Conservation (phyloP, 2,113 vertebrate species). For the Engraulis encrasicolus region DNA sequence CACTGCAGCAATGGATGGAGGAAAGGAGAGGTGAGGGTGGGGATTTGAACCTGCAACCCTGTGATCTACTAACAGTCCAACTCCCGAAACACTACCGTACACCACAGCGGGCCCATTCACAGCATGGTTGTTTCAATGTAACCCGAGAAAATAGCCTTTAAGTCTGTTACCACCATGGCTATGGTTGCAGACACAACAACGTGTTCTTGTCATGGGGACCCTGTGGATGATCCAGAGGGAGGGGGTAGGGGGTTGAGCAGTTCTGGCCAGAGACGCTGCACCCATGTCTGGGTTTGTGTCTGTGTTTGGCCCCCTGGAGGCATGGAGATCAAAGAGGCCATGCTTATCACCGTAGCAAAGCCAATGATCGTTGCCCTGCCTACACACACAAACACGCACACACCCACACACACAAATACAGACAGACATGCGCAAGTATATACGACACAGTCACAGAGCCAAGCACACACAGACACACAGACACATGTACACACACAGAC, state of each 20-base stretch:
- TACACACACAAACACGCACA: neutral
- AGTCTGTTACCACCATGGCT: too few relatives aligned
- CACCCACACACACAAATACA: neutral
- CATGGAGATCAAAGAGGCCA: constrained; percentile 38
- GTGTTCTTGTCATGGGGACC: constrained; percentile 13
- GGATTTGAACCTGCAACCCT: too few relatives aligned
- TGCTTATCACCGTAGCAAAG: constrained; percentile 39
- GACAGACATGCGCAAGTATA: neutral
- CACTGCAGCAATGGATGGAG: too few relatives aligned
- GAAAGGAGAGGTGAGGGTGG: too few relatives aligned
- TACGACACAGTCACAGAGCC: too few relatives aligned
- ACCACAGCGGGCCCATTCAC: too few relatives aligned
- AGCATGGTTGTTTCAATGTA: too few relatives aligned
- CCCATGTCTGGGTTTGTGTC: constrained; percentile 23
- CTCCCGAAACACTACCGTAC: too few relatives aligned
- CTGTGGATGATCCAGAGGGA: constrained; percentile 9
- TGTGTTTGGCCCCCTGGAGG: constrained; percentile 22
- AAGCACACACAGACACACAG: neutral
- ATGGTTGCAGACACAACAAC: neutral
- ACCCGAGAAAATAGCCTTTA: too few relatives aligned
- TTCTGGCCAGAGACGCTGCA: constrained; percentile 32
- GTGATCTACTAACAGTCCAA: too few relatives aligned
- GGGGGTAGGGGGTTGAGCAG: constrained; percentile 2
- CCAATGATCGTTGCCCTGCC: constrained; percentile 16
- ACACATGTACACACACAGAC: neutral